Base-by-base conservation (phyloP, 1,140 invertebrate species). In the Homalodisca vitripennis region DNA sequence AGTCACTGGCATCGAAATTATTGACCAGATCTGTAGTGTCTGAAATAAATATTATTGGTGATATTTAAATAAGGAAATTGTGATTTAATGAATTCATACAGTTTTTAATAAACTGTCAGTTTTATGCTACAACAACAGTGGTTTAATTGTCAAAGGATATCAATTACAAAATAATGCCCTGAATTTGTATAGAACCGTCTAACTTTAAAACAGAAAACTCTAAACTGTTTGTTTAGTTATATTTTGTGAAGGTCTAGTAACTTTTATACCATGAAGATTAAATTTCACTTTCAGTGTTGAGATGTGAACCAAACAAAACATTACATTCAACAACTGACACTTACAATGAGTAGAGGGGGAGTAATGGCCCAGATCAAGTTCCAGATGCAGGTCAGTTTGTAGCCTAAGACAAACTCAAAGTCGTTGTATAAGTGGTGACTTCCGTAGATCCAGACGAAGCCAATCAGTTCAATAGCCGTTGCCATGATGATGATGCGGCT, bases 381-480 rank as follows among this genome's bases (percentile, higher is more conserved):
- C 80, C 82, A 84, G 55, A 81, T 66, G 27, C 75, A 76, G 31
- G 77, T 80, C 24, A 84, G 71, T 69, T 78, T 81, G n/a, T 80
- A 77, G 0, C 82, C 82, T 1, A 83, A 73, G 24, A 84, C 81
- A 72, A 84, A 84, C 74, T 84, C 83, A 72, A 84, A 82, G 74
- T 84, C 82, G 48, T 79, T 79, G 74, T 81, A 80, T 13, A 84
- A 74, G 46, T 77, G 75, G 69, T 78, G 76, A n/a, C 79, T 74
- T 78, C 83, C 83, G 71, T 84, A 84, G 71, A 84, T 81, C 73
- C 79, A 80, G 26, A 82, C 77, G 60, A 84, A 78, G 20, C 79
- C 81, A 17, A 81, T 75, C 14, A 84, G 73, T 76, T 84, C 82
- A 12, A 84, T 67, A 3, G 82, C 74, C 26, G 81, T 79, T 27